Conservation (phyloP, 1,140 invertebrate species). For the Ostrea edulis region DNA sequence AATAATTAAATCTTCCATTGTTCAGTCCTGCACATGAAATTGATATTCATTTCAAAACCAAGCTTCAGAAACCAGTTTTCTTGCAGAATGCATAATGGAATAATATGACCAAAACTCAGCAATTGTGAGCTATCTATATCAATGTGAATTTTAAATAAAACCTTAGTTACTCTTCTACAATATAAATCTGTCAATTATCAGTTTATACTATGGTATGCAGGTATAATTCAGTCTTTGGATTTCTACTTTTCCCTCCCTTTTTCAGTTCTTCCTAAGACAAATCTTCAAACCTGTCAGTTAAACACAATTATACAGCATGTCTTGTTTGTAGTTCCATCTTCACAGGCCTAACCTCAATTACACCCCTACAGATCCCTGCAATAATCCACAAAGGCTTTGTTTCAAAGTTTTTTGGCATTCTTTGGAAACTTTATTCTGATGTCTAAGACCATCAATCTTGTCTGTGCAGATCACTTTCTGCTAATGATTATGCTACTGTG, state of each 20-base stretch:
- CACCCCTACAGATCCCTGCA: neutral
- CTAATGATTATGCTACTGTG: neutral
- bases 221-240: neutral
- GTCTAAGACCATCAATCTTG: constrained; percentile 9
- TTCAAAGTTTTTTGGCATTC: neutral
- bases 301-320: neutral
- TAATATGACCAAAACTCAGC: neutral
- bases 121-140: neutral
- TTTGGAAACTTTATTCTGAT: neutral
- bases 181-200: too few relatives aligned
- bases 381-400: neutral
- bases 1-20: constrained; percentile 32
- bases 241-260: neutral
- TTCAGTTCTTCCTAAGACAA: neutral
- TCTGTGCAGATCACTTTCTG: neutral
- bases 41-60: constrained; percentile 9
- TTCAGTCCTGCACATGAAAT: constrained; percentile 25
- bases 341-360: neutral
- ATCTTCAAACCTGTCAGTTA: neutral
- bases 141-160: neutral
- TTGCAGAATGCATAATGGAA: neutral
- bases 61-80: neutral
- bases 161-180: too few relatives aligned
- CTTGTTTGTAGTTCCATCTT: neutral
- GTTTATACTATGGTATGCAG: too few relatives aligned